Base-by-base conservation (phyloP, 2,113 vertebrate genomes). In the Sclerurus mexicanus region DNA sequence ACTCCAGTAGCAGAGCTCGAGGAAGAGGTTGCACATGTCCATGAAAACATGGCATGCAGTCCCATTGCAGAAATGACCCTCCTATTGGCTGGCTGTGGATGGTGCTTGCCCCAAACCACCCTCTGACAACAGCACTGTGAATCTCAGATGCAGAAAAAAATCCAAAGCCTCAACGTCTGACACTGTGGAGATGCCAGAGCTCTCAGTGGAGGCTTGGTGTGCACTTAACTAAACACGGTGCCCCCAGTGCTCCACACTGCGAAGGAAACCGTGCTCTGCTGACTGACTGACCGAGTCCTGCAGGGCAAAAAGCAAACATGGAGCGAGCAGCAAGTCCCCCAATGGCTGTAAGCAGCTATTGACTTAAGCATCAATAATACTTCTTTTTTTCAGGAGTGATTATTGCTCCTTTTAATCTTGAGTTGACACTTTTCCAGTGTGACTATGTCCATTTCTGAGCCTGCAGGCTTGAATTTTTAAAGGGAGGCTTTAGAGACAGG, bases 11-110 rank as follows among this genome's bases (percentile, higher is more conserved):
- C 0, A 3, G 69, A 59, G 62, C 40, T 75, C 14, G 1, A 76
- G 46, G 25, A 79, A 23, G 35, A 79, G 49, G 21, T 58, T 4
- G 0, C 3, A 4, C 4, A 8, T 25, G 33, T 69, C 52, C 8
- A 1, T 7, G 58, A 31, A 52, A 56, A 50, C 23, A 8, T 0
- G 4, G 40, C 0, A 0, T 14, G 49, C 2, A 7, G 31, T 31
- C 59, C 17, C 2, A 16, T 4, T 63, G 39, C 49, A 27, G 46
- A 12, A 39, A 28, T 53, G 40, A 63, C 47, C 6, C 37, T 92
- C 30, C n/a, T 22, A 14, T 9, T 58, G 55, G 31, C 31, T 50
- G n/a, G 30, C 47, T 47, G 78, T 2, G 17, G 10, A 62, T 7
- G 31, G 40, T 4, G 6, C 15, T 73, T 69, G n/a, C 40, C 49